Evolutionary conservation across 2,888 invertebrate genomes (phyloP).

Genomic region (Acanthosepion esculentum): DNA sequence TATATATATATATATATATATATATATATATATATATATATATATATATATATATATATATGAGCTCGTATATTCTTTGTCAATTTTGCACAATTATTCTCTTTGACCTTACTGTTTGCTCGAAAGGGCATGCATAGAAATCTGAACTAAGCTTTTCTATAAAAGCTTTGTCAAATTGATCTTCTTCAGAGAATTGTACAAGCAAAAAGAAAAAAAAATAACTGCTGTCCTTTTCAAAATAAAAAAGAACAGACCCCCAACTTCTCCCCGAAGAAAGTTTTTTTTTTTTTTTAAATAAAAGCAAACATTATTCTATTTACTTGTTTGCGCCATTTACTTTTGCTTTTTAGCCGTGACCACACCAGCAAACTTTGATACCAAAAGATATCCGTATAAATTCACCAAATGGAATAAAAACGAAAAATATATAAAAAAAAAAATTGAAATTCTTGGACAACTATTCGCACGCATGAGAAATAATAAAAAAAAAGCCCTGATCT

Average conservation of each 20-base stretch:
- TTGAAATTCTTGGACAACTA: too few relatives aligned
- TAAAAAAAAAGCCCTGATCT: too few relatives aligned
- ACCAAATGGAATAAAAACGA: too few relatives aligned
- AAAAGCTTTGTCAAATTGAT: background rate
- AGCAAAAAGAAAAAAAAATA: too few relatives aligned
- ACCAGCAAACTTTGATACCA: slow-evolving; percentile 4
- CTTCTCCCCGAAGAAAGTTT: too few relatives aligned
- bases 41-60: slow-evolving; percentile 5
- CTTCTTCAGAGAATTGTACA: background rate
- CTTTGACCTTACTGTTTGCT: slow-evolving; percentile 4
- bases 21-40: slow-evolving; percentile 33
- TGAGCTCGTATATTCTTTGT: background rate
- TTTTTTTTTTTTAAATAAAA: too few relatives aligned
- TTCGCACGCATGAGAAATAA: too few relatives aligned
- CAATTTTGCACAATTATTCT: background rate
- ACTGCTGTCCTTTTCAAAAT: too few relatives aligned
- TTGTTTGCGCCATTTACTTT: background rate
- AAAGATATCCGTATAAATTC: background rate
- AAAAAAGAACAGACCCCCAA: too few relatives aligned
- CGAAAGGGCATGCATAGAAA: background rate
- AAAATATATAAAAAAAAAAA: too few relatives aligned
- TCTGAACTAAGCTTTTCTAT: background rate
- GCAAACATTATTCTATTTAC: background rate
- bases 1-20: slow-evolving; percentile 33
- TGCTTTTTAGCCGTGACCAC: background rate